A percentile compares a stretch with the other conserved stretches of the same genome.
Conservation (phyloP, 2,888 invertebrate species). For the Mactromeris polynyma region DNA sequence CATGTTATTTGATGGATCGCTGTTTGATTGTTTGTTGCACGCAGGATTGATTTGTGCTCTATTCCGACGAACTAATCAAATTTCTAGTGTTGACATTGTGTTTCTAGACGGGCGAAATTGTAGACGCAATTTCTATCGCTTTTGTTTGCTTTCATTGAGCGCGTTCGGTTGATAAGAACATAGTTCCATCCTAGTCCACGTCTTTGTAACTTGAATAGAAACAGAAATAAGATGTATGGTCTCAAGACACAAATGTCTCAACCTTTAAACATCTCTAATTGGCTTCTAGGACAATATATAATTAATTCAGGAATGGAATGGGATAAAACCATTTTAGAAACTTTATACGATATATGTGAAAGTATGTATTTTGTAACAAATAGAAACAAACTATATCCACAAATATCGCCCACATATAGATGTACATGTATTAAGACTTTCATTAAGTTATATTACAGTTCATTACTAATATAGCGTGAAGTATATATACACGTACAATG, state of each 20-base stretch:
- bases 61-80: background rate
- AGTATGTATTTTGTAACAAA: too few species aligned
- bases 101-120: background rate
- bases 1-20: background rate
- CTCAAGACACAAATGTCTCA: background rate
- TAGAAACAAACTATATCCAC: too few species aligned
- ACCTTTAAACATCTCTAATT: background rate
- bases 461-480: too few species aligned
- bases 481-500: too few species aligned
- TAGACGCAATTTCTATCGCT: background rate
- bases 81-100: conserved; percentile 1
- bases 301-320: background rate
- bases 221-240: background rate
- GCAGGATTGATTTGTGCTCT: background rate
- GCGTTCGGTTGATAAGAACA: conserved; percentile 1
- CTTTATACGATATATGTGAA: too few species aligned
- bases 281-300: background rate
- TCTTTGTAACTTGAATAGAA: background rate
- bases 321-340: background rate
- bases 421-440: too few species aligned
- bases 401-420: too few species aligned
- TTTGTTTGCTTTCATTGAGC: background rate
- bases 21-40: background rate
- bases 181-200: background rate
- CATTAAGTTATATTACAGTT: too few species aligned